Evolutionary conservation across 2,797 vertebrate species (phyloP).

Genomic region (Orientallactaga sibirica): DNA sequence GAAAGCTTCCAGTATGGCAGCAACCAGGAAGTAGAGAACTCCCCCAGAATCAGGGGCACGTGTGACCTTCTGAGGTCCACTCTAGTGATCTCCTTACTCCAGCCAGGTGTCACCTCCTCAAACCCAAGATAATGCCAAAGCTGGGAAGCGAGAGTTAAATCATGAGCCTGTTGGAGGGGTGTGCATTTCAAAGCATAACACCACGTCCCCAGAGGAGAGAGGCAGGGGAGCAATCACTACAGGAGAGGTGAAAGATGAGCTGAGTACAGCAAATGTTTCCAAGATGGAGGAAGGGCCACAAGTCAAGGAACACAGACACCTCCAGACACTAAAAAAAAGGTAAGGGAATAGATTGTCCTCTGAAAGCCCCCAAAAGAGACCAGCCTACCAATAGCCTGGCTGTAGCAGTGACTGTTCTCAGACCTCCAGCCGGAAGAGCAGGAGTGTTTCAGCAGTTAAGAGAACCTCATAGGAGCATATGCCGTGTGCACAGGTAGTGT

Average conservation of each 20-base stretch:
- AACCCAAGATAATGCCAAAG: not conserved
- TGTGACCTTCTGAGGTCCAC: not conserved
- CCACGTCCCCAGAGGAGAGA: not conserved
- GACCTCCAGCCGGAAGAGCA: no score
- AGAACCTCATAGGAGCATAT: fast-evolving
- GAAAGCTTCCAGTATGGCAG: not conserved
- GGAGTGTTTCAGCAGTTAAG: fast-evolving
- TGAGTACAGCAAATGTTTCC: fast-evolving
- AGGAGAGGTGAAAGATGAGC: not conserved
- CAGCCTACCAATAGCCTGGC: fast-evolving
- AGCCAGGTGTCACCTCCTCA: not conserved
- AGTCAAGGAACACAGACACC: not conserved
- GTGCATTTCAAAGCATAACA: not conserved
- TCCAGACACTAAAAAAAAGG: not conserved
- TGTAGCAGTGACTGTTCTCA: fast-evolving
- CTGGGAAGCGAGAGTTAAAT: not conserved
- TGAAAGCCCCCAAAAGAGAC: not conserved
- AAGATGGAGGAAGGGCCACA: not conserved
- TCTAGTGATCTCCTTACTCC: not conserved
- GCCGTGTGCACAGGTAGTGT: fast-evolving
- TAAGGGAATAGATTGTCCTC: fast-evolving
- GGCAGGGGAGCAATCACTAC: not conserved
- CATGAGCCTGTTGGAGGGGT: not conserved
- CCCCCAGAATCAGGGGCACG: not conserved
- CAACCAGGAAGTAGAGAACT: not conserved